Evolutionary conservation across 1,140 invertebrate genomes (phyloP), one percentile per base, ranked within the genome.

Genomic region (Brachionus asplanchnoidis): DNA sequence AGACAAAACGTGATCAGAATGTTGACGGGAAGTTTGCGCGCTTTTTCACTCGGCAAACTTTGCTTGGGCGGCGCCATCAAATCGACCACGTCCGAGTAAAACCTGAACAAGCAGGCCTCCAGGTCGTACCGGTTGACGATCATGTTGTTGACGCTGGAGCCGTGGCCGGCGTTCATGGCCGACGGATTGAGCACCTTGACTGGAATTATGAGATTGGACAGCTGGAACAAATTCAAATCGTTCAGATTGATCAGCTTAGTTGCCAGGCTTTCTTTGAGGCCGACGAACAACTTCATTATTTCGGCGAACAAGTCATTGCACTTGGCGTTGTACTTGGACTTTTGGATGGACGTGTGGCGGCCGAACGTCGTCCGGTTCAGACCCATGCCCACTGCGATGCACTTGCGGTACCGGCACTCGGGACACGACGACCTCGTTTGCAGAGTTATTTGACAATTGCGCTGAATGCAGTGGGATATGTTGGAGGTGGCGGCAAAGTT

Each of bases 331-430:
- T 82, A 82, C 17, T 82, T 82, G 12, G 65, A 68, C 28, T 82
- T 82, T 82, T 82, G 79, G 3, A 82, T 82, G 4, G 79, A 82
- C 0, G 79, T 82, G 40, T 82, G 79, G 26, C 79, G 11, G 0
- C 79, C 79, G 17, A 82, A 82, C 4, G 79, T 82, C 42, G 79
- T 82, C 7, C 79, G 79, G 20, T 82, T 82, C 2, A 82, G 53
- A 85, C 98, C 96, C 97, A 99, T 99, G 88, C 97, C 97, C 91
- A 99, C 95, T 88, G 95, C 93, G 85, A 99, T 95, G 90, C 97
- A 99, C 90, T 99, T 99, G 90, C 98, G 97, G 90, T 98, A 99
- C 83, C 97, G 93, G 91, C 97, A 99, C 91, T 97, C 98, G 91
- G 99, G 97, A 92, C 97, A 99, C 36, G 88, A 88, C n/a, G 88